Evolutionary conservation across 2,888 invertebrate species (phyloP), one percentile per base, ranked within the genome.

Genomic region (Fragum sueziense): DNA sequence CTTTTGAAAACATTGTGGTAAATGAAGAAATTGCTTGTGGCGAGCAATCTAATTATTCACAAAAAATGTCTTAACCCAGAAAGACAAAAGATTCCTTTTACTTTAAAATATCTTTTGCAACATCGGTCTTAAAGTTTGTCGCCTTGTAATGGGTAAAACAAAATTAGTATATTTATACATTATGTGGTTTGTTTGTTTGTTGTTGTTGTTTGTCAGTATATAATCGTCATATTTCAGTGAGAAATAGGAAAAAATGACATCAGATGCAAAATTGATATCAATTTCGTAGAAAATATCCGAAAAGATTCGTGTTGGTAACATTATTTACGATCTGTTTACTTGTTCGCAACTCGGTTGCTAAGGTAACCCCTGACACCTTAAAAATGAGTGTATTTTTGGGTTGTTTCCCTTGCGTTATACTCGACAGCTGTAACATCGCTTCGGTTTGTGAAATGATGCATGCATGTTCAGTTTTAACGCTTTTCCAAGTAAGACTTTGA

Each of bases 291-390:
- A n/a, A n/a, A n/a, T n/a, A n/a, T n/a, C n/a, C n/a, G n/a, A n/a
- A n/a, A n/a, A n/a, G n/a, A n/a, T n/a, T n/a, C n/a, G n/a, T n/a
- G n/a, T n/a, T n/a, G n/a, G n/a, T n/a, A n/a, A n/a, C n/a, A n/a
- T 37, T 37, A 37, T 37, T 37, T 47, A 3, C 47, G 7, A 14
- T 47, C n/a, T 47, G 47, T 25, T 57, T 27, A 27, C 29, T 57
- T 27, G 27, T 27, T 27, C 57, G 20, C 9, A 1, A 3, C 20
- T 29, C 11, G 62, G 62, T 62, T 62, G 34, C 62, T 29, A n/a
- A n/a, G 62, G 62, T 62, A 62, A 62, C 62, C 62, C 29, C 33
- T 62, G 34, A n/a, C 9, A 9, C 20, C 62, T 62, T 62, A 34
- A 29, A n/a, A 29, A n/a, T 9, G 20, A 20, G 1, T n/a, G 33